These are phyloP conservation scores for Amphipoea oculea DNA, from an alignment of 2,888 invertebrate species.

Conservation along the genomic window DNA sequence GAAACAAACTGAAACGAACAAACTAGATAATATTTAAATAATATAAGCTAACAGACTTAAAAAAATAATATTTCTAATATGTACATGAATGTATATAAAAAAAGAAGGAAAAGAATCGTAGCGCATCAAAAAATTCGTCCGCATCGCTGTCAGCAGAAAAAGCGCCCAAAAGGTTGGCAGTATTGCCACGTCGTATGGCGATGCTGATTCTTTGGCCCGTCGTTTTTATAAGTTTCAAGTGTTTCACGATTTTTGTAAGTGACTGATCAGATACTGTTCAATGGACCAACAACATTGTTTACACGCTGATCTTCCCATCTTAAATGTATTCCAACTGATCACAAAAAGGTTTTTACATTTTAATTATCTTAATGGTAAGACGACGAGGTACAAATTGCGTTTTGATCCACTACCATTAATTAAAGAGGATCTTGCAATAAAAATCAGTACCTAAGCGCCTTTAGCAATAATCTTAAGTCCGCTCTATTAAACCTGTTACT, in stretches of 20 bases:
- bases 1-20: background rate
- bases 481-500: slow-evolving; percentile 50
- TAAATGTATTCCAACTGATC: background rate
- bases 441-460: slow-evolving; percentile 25
- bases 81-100: no score
- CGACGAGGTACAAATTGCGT: background rate
- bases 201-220: no score
- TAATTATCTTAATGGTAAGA: slow-evolving; percentile 18
- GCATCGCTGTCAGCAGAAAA: no score
- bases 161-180: no score
- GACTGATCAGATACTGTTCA: background rate
- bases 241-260: no score
- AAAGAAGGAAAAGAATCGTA: no score
- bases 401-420: slow-evolving; percentile 33
- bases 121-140: no score
- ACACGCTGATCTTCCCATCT: background rate
- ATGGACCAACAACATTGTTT: background rate
- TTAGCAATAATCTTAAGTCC: slow-evolving; percentile 51
- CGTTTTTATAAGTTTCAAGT: no score
- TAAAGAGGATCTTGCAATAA: slow-evolving; percentile 40
- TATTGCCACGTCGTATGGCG: no score
- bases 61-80: no score
- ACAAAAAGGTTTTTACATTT: background rate
- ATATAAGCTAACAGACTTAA: no score
- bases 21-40: no score